Base-by-base conservation (phyloP, 2,113 vertebrate species). In the Haemorhous mexicanus region DNA sequence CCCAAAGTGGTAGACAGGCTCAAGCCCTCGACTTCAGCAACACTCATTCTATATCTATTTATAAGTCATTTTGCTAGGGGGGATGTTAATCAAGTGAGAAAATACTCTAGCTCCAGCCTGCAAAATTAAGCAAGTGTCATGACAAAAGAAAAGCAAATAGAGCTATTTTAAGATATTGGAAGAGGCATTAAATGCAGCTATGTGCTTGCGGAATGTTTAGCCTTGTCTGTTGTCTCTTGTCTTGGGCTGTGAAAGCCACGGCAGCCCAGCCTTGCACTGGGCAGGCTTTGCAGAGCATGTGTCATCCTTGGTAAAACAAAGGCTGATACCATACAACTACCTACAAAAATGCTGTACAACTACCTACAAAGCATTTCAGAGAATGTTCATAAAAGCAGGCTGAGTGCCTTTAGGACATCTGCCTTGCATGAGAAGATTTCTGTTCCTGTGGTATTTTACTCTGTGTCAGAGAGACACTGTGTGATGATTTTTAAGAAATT, bases 1-100 rank as follows among this genome's bases (percentile, higher is more conserved):
- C 81, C 18, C 3, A 75, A 86, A 7, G 89, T 84, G 87, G 84
- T 24, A 94, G 91, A 93, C 91, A 84, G 88, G 80, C 75, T 95
- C 52, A 56, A 85, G 83, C 68, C 90, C 88, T 88, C 16, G 2
- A 47, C 75, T 85, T 63, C 81, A 78, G 64, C 87, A 90, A 16
- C 50, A 8, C 52, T 87, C 3, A 16, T 32, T 82, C 59, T 33
- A 0, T 30, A 6, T 86, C 72, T 93, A 75, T 93, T 97, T 94
- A 78, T 93, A 90, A 86, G 13, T 90, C 2, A 7, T 52, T 95
- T 84, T 64, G 49, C 83, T 47, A 16, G 86, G 53, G 53, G 47
- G 77, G 39, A 21, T 74, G 81, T 91, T 92, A 89, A 89, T 92
- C 89, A 86, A 92, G 47, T 32, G 49, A 87, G 49, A 93, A 93